Evolutionary conservation across 2,888 invertebrate genomes (phyloP).

Genomic region (Galeopsomyia nigrocyanea): DNA sequence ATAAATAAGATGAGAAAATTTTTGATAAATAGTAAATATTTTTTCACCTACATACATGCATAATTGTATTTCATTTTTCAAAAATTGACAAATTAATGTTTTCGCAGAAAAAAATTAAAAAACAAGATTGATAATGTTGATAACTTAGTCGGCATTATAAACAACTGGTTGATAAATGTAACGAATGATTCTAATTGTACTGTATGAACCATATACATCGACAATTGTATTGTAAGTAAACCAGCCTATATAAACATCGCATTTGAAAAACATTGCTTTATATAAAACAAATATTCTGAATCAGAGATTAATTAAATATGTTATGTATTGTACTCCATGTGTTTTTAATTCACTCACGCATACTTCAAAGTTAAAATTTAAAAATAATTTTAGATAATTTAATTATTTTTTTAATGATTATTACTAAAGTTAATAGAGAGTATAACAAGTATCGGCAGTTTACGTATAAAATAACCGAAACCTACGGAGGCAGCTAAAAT

Average conservation of each 20-base stretch:
- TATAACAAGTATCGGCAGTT: no score
- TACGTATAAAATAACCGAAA: no score
- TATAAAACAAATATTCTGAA: constrained; percentile 10
- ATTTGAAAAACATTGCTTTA: constrained; percentile 10
- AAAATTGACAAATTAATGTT: constrained; percentile 7
- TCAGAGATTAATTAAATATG: constrained; percentile 27
- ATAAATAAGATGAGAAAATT: no score
- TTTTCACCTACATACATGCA: not conserved
- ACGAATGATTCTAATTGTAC: not conserved
- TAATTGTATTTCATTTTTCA: constrained; percentile 5
- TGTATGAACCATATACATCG: constrained; percentile 18
- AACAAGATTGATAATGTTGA: constrained; percentile 12
- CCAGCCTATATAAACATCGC: not conserved
- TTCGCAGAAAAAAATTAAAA: constrained; percentile 13
- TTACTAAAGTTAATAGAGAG: not conserved
- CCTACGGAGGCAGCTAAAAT: no score
- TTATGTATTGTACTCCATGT: constrained; percentile 39
- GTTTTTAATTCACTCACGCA: not conserved
- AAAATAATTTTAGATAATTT: constrained; percentile 31
- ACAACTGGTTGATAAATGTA: constrained; percentile 28
- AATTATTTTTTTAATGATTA: not conserved
- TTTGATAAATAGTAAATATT: no score
- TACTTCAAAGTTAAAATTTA: no score
- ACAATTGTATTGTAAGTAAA: constrained; percentile 6
- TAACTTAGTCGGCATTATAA: not conserved